Conservation (phyloP, 2,888 invertebrate genomes). For the Heteromyza rotundicornis region DNA sequence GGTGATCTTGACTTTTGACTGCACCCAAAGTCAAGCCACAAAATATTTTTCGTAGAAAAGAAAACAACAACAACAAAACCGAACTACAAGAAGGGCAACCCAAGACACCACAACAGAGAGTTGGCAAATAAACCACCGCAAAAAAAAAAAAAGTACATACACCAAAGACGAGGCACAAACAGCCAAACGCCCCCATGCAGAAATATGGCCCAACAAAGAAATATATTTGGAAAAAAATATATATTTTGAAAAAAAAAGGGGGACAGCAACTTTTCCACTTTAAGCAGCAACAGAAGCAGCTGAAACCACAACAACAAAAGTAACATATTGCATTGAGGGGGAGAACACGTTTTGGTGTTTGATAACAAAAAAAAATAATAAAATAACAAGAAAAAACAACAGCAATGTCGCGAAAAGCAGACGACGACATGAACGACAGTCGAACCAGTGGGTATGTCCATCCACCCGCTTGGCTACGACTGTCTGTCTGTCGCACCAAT, state of each 20-base stretch:
- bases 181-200: constrained; percentile 2
- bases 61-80: too few relatives aligned
- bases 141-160: too few relatives aligned
- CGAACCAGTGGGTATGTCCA: neutral
- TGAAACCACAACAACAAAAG: too few relatives aligned
- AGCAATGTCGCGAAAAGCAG: neutral
- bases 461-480: neutral
- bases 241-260: neutral
- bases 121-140: too few relatives aligned
- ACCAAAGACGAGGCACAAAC: neutral
- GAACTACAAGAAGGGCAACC: neutral
- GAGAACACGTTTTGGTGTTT: neutral
- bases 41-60: too few relatives aligned
- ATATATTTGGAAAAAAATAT: too few relatives aligned
- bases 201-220: constrained; percentile 1
- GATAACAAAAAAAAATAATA: too few relatives aligned
- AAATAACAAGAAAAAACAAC: too few relatives aligned
- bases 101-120: neutral
- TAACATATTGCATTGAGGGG: neutral
- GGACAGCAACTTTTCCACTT: constrained; percentile 4
- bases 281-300: too few relatives aligned
- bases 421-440: neutral
- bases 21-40: constrained; percentile 21
- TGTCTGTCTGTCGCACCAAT: neutral
- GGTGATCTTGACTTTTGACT: constrained; percentile 19